These are phyloP conservation scores for Elanus axillaris DNA, from an alignment of 2,113 vertebrate species.

Conservation along the genomic window DNA sequence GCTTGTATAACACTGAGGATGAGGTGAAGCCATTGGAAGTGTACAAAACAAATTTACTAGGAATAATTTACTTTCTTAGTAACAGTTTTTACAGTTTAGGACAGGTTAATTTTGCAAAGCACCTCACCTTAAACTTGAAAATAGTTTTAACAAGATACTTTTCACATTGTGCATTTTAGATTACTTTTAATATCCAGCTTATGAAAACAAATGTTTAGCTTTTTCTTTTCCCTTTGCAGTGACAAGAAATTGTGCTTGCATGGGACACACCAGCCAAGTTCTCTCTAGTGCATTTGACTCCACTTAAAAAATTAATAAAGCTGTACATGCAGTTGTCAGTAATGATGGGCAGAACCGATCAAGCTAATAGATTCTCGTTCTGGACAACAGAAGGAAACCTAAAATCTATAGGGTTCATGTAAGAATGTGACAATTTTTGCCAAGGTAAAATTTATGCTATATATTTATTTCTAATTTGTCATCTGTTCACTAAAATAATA, in stretches of 20 bases:
- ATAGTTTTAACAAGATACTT: background rate
- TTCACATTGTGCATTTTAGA: background rate
- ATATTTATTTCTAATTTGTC: background rate
- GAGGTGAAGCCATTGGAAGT: background rate
- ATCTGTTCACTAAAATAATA: background rate
- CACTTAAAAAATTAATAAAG: constrained; percentile 6
- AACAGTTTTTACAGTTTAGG: background rate
- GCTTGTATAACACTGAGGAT: background rate
- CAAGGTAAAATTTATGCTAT: background rate
- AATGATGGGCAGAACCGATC: background rate
- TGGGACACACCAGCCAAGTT: background rate
- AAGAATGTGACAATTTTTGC: background rate
- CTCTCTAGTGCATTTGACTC: background rate
- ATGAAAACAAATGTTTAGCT: background rate
- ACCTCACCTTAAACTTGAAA: background rate
- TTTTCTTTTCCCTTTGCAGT: background rate
- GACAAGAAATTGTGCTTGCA: background rate
- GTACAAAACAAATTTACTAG: background rate
- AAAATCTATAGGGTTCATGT: background rate
- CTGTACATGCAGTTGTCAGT: background rate
- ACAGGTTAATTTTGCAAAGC: background rate
- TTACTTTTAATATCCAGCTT: background rate
- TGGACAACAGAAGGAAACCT: background rate
- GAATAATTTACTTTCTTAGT: background rate
- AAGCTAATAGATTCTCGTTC: background rate